phyloP scores from a whole-genome alignment of 2,113 vertebrate species.

The Cnemophilus loriae region DNA sequence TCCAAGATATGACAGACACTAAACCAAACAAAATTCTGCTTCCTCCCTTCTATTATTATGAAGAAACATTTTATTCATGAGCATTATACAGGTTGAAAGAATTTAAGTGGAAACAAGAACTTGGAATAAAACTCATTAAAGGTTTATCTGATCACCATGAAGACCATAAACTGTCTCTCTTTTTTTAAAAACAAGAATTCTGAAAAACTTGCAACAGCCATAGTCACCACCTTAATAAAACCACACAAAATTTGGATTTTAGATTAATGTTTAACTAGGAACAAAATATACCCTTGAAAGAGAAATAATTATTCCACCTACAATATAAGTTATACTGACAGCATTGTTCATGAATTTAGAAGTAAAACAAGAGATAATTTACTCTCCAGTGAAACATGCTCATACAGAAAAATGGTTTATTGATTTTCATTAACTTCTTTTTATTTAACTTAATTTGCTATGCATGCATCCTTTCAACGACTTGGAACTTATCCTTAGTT shows the following conservation, averaged over 20 bases:
- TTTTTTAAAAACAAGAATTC: not conserved
- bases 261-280: not conserved
- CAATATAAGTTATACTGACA: not conserved
- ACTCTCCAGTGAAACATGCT: not conserved
- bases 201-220: not conserved
- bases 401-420: not conserved
- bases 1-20: not conserved
- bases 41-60: not conserved
- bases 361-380: not conserved
- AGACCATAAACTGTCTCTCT: not conserved
- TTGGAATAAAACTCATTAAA: not conserved
- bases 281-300: not conserved
- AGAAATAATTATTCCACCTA: conserved; percentile 25
- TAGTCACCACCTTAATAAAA: not conserved
- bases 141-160: not conserved
- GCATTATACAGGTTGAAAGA: not conserved
- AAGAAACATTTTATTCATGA: not conserved
- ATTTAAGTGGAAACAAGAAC: not conserved
- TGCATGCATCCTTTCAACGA: not conserved
- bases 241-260: not conserved
- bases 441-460: not conserved
- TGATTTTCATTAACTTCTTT: not conserved
- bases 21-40: not conserved
- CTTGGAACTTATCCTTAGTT: not conserved
- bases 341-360: not conserved